Evolutionary conservation across 2,888 invertebrate genomes (phyloP), one percentile per base, ranked within the genome.

Genomic region (Idaea aversata): DNA sequence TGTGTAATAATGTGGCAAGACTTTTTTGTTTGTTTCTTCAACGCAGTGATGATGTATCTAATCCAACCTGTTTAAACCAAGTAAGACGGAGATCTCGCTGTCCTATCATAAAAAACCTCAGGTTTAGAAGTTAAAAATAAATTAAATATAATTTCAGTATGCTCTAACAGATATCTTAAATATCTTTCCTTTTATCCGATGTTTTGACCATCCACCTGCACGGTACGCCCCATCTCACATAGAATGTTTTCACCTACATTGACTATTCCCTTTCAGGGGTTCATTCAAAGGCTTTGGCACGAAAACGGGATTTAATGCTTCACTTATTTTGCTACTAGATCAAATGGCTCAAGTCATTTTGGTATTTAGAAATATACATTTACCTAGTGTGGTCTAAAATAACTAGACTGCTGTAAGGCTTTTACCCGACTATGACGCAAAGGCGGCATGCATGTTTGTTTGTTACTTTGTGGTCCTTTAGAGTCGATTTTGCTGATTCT

Each of bases 161-260:
- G 0, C 13, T 47, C 7, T 4, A 13, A 7, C 3, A 13, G 4
- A 47, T 6, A 47, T 13, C 7, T 47, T 47, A 47, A 47, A 47
- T 47, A 4, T 47, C 47, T 47, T 47, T 47, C 13, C 47, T 47
- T 47, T 13, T 47, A 47, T 47, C 47, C 13, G 47, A 47, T 47
- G 47, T 47, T 47, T 47, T 47, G 47, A 47, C 47, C 47, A 47
- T 47, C 47, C 47, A 47, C 47, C 47, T 47, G 47, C 47, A 47
- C 13, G 47, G 13, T 13, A 10, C 47, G 47, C 47, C 7, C 47
- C 47, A 47, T 25, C 25, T 25, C 25, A 25, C 25, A 25, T 25
- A 25, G 25, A 47, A 47, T 47, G 25, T 13, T 25, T 59, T 59
- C 16, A 16, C 25, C 47, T 47, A 47, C 47, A 47, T 47, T 47